Conservation (phyloP, 2,113 vertebrate genomes). For the Rhabdornis inornatus region DNA sequence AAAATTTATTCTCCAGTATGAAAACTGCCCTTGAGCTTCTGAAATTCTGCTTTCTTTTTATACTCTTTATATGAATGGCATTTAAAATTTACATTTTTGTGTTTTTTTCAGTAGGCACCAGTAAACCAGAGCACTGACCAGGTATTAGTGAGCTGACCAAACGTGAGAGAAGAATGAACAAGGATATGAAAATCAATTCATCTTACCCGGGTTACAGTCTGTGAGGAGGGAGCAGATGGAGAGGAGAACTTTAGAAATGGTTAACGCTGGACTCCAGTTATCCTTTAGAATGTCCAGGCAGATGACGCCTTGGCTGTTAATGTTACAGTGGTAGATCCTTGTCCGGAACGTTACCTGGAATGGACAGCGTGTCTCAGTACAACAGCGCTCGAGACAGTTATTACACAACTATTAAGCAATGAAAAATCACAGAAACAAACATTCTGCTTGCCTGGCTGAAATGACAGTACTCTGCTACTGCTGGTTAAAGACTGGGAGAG, state of each 20-base stretch:
- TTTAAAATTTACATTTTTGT: not conserved
- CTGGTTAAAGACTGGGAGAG: not conserved
- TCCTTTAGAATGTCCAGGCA: constrained; percentile 97
- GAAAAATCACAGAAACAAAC: not conserved
- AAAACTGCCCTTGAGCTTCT: constrained; percentile 21
- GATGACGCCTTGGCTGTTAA: constrained; percentile 97
- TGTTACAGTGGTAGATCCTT: constrained; percentile 97
- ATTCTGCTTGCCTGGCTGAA: not conserved
- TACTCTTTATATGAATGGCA: not conserved
- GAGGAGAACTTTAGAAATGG: constrained; percentile 95
- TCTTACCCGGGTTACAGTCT: constrained; percentile 95
- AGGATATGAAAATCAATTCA: not conserved
- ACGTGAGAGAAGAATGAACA: not conserved
- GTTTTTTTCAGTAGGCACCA: not conserved
- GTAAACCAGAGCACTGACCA: not conserved
- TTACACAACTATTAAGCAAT: not conserved
- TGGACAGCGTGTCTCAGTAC: not conserved
- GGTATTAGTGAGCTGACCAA: not conserved
- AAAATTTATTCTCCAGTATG: not conserved
- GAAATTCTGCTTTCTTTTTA: constrained; percentile 2
- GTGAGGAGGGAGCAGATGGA: constrained; percentile 98
- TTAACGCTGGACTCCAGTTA: constrained; percentile 96
- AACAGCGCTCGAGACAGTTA: not conserved
- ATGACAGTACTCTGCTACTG: not conserved
- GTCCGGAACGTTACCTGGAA: constrained; percentile 92